A percentile compares a stretch with the other conserved stretches of the same genome.
Evolutionary conservation across 2,888 invertebrate genomes (phyloP).

Genomic region (Epistrophe eligans): DNA sequence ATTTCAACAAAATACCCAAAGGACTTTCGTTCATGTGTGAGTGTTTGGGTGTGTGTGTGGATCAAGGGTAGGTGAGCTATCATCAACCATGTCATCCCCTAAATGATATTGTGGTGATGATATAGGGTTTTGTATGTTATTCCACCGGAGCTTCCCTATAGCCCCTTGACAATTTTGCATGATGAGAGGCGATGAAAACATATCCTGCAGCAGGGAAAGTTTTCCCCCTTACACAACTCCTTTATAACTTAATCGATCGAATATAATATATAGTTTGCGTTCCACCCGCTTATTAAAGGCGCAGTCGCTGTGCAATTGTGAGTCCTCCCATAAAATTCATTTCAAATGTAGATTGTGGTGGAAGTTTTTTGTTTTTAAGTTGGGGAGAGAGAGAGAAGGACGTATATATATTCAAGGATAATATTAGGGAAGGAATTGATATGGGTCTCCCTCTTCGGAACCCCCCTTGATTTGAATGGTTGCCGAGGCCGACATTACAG

Average conservation of each 20-base stretch:
- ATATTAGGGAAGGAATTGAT: conserved; percentile 8
- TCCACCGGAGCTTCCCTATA: conserved; percentile 25
- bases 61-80: conserved; percentile 57
- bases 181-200: conserved; percentile 31
- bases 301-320: conserved; percentile 63
- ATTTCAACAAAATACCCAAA: conserved; percentile 54
- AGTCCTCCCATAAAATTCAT: conserved; percentile 58
- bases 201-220: conserved; percentile 28
- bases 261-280: conserved; percentile 33
- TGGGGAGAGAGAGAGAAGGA: conserved; percentile 15
- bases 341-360: conserved; percentile 65
- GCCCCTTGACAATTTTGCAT: conserved; percentile 52
- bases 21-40: conserved; percentile 9
- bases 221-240: conserved; percentile 9
- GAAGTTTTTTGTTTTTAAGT: conserved; percentile 9
- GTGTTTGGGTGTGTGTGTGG: neutral
- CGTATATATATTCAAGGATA: neutral
- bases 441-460: neutral
- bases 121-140: conserved; percentile 56
- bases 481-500: conserved; percentile 5
- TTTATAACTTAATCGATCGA: conserved; percentile 53
- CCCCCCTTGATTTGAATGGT: conserved; percentile 21
- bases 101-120: conserved; percentile 70
- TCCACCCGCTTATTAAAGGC: conserved; percentile 48
- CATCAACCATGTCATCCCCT: conserved; percentile 71